Evolutionary conservation across 2,113 vertebrate genomes (phyloP), one percentile per base, ranked within the genome.

Genomic region (Australoheros scitulus): DNA sequence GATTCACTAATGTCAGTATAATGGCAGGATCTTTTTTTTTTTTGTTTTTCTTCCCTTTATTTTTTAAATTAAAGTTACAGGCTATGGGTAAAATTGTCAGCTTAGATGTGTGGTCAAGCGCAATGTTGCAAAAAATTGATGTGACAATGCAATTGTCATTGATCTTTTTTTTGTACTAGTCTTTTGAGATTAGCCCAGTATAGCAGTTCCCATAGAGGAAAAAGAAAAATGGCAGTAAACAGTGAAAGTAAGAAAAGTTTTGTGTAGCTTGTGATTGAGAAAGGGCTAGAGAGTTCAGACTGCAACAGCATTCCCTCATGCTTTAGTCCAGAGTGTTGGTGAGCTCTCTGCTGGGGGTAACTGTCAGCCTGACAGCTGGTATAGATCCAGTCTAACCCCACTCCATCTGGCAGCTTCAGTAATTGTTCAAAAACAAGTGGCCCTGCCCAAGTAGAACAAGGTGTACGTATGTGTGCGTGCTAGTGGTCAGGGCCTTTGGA

Each of bases 311-410:
- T 68, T 81, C 59, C 34, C 63, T 88, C 29, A 47, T 64, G 47
- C 81, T 91, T 77, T 77, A 65, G 29, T 70, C 61, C 56, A 78
- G 61, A 22, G 84, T 75, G 81, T 58, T 77, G 65, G 89, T 86
- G 89, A 82, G 72, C 38, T 58, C 85, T 87, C 91, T 76, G 34
- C 47, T 76, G 86, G 85, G 84, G 88, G 75, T 68, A 88, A 76
- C 87, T 89, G 91, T 90, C 84, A 89, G 85, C 47, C 88, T 88
- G 86, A 81, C 87, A 88, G 90, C 89, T 88, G 88, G 47, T 82
- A 76, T 75, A 61, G 89, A 90, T 90, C 85, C 81, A 84, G 75
- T 86, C 80, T 72, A 47, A 55, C 79, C 61, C 60, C 77, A 65
- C 55, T 50, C 79, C 24, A 11, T 85, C 87, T 88, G 87, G 61